phyloP scores from a whole-genome alignment of 2,888 invertebrate genomes.

The Asteroscopus sphinx region DNA sequence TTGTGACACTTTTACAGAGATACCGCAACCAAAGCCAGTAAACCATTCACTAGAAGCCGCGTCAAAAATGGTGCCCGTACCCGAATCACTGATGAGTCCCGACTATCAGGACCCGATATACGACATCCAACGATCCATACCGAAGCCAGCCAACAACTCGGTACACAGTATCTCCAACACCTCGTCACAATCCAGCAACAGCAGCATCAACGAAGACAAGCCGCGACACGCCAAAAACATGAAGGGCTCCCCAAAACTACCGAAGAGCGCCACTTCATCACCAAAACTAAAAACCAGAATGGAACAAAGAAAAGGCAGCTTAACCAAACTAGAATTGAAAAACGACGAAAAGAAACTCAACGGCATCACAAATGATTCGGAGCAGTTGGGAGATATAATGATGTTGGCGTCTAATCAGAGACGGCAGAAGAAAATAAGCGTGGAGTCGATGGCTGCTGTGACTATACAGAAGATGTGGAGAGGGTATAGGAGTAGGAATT shows the following conservation, averaged over 20 bases:
- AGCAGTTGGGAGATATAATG: conserved; percentile 77
- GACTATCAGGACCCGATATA: conserved; percentile 91
- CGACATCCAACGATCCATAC: conserved; percentile 80
- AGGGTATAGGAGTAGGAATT: conserved; percentile 94
- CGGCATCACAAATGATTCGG: conserved; percentile 66
- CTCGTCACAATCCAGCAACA: conserved; percentile 79
- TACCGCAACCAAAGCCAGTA: conserved; percentile 67
- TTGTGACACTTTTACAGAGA: conserved; percentile 42
- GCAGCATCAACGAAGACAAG: conserved; percentile 77
- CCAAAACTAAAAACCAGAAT: conserved; percentile 82
- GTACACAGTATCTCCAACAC: conserved; percentile 66
- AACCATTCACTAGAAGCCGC: conserved; percentile 93
- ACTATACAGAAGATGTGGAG: conserved; percentile 96
- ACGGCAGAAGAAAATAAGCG: conserved; percentile 80
- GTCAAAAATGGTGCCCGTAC: conserved; percentile 96
- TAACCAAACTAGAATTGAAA: conserved; percentile 70
- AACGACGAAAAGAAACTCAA: conserved; percentile 75
- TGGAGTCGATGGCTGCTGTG: conserved; percentile 91
- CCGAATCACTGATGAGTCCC: conserved; percentile 96
- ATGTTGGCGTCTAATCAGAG: conserved; percentile 82
- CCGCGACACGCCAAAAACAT: conserved; percentile 70
- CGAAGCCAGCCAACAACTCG: conserved; percentile 70
- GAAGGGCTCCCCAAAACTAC: conserved; percentile 82
- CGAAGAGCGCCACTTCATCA: conserved; percentile 85
- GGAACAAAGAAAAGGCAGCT: conserved; percentile 83